Evolutionary conservation across 2,888 invertebrate genomes (phyloP).

Genomic region (Choreutis nemorana): DNA sequence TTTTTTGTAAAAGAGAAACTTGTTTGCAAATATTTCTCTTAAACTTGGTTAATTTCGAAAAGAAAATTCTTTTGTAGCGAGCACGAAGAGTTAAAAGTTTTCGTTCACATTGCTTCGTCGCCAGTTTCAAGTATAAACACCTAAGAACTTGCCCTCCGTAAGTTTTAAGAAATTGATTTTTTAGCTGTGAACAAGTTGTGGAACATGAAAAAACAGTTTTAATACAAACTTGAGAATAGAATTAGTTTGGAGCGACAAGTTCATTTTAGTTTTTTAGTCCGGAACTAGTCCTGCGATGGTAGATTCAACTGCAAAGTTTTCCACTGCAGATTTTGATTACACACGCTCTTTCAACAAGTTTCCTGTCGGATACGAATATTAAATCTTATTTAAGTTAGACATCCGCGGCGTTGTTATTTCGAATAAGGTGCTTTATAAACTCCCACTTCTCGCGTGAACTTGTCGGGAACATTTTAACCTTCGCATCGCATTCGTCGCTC

Average conservation of each 20-base stretch:
- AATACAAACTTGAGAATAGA: constrained; percentile 58
- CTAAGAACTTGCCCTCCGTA: constrained; percentile 43
- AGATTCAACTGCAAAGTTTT: constrained; percentile 53
- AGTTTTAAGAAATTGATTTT: constrained; percentile 58
- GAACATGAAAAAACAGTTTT: constrained; percentile 56
- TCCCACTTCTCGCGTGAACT: constrained; percentile 29
- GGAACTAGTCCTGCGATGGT: constrained; percentile 44
- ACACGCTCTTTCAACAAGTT: constrained; percentile 61
- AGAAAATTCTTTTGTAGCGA: constrained; percentile 28
- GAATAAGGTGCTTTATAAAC: constrained; percentile 59
- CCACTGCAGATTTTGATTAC: constrained; percentile 63
- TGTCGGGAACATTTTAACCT: constrained; percentile 37
- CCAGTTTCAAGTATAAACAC: constrained; percentile 38
- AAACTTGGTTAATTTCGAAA: constrained; percentile 45
- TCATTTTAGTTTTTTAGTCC: constrained; percentile 60
- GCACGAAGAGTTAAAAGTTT: constrained; percentile 32
- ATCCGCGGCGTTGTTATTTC: constrained; percentile 60
- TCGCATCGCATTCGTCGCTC: constrained; percentile 22
- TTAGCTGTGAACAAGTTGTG: constrained; percentile 51
- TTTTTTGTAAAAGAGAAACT: constrained; percentile 25
- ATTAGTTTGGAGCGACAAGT: constrained; percentile 64
- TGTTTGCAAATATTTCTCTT: constrained; percentile 37
- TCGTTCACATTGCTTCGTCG: constrained; percentile 28
- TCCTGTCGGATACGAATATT: constrained; percentile 61
- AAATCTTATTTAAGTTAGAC: constrained; percentile 66